phyloP scores from a whole-genome alignment of 2,888 invertebrate species.

The Argyresthia goedartella region DNA sequence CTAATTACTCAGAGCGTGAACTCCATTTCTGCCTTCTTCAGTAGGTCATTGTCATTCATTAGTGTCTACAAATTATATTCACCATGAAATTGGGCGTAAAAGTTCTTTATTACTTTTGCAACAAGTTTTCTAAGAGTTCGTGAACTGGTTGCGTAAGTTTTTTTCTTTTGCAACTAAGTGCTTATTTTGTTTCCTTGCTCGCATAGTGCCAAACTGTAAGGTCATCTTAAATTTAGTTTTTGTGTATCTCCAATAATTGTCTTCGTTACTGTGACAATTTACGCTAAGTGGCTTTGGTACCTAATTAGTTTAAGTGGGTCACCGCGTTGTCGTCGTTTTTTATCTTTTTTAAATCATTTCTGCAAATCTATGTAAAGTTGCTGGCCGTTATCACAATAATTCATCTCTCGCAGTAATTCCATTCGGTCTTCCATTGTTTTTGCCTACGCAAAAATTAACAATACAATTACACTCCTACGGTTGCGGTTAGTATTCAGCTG shows the following conservation, averaged over 20 bases:
- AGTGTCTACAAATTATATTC: constrained; percentile 38
- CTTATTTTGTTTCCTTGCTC: constrained; percentile 5
- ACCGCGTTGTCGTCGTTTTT: neutral
- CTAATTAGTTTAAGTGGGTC: neutral
- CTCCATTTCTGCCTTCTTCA: constrained; percentile 14
- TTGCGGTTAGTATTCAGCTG: neutral
- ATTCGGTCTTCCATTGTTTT: neutral
- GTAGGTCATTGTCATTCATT: constrained; percentile 59
- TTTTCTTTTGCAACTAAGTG: constrained; percentile 25
- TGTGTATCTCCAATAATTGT: neutral
- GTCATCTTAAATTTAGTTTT: neutral
- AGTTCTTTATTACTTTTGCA: constrained; percentile 47
- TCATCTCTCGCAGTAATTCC: no score
- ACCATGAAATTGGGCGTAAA: constrained; percentile 55
- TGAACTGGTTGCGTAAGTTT: constrained; percentile 45
- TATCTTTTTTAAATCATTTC: no score
- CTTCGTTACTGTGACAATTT: no score
- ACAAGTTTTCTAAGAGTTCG: constrained; percentile 35
- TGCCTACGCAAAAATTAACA: neutral
- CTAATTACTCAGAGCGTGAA: neutral
- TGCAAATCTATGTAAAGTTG: no score
- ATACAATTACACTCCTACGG: neutral
- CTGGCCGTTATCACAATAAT: no score
- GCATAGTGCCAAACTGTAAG: constrained; percentile 2
- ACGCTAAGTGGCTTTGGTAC: neutral